Conservation (phyloP, 2,797 vertebrate genomes). For the Harpagifer antarcticus region DNA sequence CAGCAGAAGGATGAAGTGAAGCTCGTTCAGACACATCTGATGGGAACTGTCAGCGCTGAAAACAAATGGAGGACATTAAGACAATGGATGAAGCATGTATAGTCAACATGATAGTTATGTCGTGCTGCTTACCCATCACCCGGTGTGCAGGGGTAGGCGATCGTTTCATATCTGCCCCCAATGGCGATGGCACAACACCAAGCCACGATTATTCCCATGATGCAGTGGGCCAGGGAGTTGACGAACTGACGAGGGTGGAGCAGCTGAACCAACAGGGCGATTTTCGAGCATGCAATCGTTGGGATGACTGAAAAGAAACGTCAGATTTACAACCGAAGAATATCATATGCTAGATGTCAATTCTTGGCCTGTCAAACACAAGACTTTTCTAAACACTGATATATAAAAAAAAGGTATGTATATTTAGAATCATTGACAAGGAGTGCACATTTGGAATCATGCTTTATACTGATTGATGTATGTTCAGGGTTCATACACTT, state of each 20-base stretch:
- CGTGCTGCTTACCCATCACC: slow-evolving; percentile 85
- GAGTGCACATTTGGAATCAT: background rate
- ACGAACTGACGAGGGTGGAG: slow-evolving; percentile 92
- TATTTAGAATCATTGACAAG: background rate
- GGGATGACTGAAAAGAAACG: slow-evolving; percentile 88
- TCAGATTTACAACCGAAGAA: background rate
- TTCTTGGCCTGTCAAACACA: background rate
- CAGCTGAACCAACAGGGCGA: slow-evolving; percentile 91
- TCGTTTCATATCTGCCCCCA: slow-evolving; percentile 87
- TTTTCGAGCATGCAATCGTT: slow-evolving; percentile 91
- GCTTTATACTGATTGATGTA: background rate
- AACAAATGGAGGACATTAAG: slow-evolving; percentile 12
- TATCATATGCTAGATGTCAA: background rate
- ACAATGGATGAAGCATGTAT: background rate
- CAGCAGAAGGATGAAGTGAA: slow-evolving; percentile 91
- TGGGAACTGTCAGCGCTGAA: slow-evolving; percentile 28
- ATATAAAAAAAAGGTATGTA: background rate
- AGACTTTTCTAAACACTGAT: background rate
- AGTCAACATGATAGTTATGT: background rate
- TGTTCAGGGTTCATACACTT: too few relatives aligned
- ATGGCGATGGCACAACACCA: slow-evolving; percentile 92
- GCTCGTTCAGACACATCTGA: slow-evolving; percentile 91
- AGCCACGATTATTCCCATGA: slow-evolving; percentile 90
- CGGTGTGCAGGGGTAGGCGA: slow-evolving; percentile 82
- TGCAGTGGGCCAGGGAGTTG: slow-evolving; percentile 87